Conservation (phyloP, 2,888 invertebrate genomes). For the Bhutanitis thaidina region DNA sequence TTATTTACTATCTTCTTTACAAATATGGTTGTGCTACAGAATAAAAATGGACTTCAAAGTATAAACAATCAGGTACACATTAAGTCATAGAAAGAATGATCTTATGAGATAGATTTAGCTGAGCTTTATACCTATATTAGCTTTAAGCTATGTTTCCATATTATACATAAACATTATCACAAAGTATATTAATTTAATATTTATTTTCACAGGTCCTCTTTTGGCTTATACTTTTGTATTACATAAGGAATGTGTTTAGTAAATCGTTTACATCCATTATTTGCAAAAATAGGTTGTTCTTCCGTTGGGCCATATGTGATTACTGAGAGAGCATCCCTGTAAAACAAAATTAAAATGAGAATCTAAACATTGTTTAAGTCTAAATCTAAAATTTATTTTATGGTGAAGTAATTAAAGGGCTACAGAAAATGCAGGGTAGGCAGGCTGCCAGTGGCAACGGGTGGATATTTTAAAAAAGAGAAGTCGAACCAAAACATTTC, state of each 20-base stretch:
- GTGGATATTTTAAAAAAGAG: too few relatives aligned
- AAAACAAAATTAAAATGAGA: slow-evolving; percentile 32
- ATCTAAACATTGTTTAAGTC: too few relatives aligned
- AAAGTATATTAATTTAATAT: neutral
- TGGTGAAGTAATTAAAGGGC: too few relatives aligned
- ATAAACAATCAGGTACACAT: neutral
- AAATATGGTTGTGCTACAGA: neutral
- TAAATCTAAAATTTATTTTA: too few relatives aligned
- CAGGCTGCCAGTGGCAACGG: too few relatives aligned
- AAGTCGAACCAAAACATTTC: too few relatives aligned
- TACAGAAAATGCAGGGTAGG: too few relatives aligned
- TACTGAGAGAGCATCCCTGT: slow-evolving; percentile 82
- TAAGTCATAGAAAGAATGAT: neutral
- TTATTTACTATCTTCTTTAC: too few relatives aligned
- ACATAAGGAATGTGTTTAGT: slow-evolving; percentile 85
- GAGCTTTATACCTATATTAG: neutral
- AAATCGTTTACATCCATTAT: slow-evolving; percentile 94
- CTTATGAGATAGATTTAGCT: neutral
- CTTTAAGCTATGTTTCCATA: slow-evolving; percentile 12
- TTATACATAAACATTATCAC: slow-evolving; percentile 9
- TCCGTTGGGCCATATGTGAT: slow-evolving; percentile 89
- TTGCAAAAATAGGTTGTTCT: slow-evolving; percentile 86
- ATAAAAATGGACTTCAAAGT: neutral
- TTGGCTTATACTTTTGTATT: slow-evolving; percentile 55
- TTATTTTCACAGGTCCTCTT: slow-evolving; percentile 22